Evolutionary conservation across 1,140 invertebrate species (phyloP), one percentile per base, ranked within the genome.

Genomic region (Bombus superbus): DNA sequence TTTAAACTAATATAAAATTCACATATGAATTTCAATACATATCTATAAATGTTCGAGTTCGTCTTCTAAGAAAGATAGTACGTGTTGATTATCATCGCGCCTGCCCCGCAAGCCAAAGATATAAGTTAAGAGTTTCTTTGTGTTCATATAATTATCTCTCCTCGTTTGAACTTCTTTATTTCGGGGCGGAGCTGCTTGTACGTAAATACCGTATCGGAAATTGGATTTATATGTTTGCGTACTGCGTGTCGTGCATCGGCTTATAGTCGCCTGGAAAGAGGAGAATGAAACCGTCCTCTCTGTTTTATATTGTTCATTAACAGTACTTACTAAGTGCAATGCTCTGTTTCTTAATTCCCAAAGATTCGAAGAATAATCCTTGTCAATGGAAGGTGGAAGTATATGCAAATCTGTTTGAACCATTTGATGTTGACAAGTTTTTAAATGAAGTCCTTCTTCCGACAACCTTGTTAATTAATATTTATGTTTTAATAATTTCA

Each of bases 321-420:
- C 15, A 18, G 25, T 57, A 89, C 74, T 91, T 94, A 97, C 97
- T 96, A 97, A 95, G 94, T 96, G 96, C 8, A 97, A 96, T 28
- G 97, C 97, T 93, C 96, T 95, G 88, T 96, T 92, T 84, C 97
- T 96, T 81, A 97, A 95, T 86, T 98, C 96, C 97, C 98, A 98
- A 83, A 98, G 95, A 93, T 97, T 97, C 96, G 97, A 98, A 22
- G 96, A 96, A 92, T 98, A 98, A 74, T 96, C 95, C 86, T 96
- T 96, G 85, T 97, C 97, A 69, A 97, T 96, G 57, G 96, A 95
- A 13, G 95, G 90, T 0, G 96, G 96, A 68, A 90, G 83, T 42
- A 97, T 96, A 94, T 98, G 97, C 18, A 96, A 93, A 83, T 97
- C 97, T 22, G 97, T 98, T 94, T 98, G 97, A 38, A 97, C 95